Conservation (phyloP, 2,888 invertebrate genomes). For the Latrodectus elegans region DNA sequence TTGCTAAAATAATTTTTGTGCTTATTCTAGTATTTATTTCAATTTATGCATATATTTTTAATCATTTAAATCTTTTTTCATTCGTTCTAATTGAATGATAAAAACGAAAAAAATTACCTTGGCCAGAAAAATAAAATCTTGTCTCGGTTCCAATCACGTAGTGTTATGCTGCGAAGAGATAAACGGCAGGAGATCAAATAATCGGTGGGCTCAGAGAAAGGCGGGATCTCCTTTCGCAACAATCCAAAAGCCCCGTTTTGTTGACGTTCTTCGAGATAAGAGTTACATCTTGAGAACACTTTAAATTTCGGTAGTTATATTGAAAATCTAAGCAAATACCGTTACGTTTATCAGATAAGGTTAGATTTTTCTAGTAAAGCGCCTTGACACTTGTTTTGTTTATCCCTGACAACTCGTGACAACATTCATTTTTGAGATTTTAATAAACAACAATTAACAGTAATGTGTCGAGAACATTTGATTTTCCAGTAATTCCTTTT, state of each 20-base stretch:
- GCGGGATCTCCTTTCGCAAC: not conserved
- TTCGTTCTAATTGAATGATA: not conserved
- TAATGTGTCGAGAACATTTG: not conserved
- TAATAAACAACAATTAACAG: not conserved
- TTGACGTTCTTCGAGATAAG: conserved; percentile 14
- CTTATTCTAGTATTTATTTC: too few species aligned
- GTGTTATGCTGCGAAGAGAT: conserved; percentile 31
- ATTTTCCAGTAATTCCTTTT: not conserved
- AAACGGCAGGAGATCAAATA: not conserved
- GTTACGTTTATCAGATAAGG: not conserved
- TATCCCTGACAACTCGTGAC: not conserved
- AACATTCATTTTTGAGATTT: not conserved
- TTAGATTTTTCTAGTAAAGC: not conserved
- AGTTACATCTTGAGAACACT: not conserved
- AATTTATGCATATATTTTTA: too few species aligned
- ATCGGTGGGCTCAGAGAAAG: not conserved
- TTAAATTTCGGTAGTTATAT: not conserved
- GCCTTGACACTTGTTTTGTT: not conserved
- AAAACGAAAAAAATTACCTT: not conserved
- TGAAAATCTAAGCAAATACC: conserved; percentile 22
- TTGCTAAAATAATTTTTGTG: too few species aligned
- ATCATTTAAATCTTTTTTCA: too few species aligned
- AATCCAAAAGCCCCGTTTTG: not conserved
- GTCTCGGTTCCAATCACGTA: not conserved
- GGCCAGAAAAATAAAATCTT: not conserved